phyloP scores from a whole-genome alignment of 1,140 invertebrate genomes.

The Temnothorax nylanderi region DNA sequence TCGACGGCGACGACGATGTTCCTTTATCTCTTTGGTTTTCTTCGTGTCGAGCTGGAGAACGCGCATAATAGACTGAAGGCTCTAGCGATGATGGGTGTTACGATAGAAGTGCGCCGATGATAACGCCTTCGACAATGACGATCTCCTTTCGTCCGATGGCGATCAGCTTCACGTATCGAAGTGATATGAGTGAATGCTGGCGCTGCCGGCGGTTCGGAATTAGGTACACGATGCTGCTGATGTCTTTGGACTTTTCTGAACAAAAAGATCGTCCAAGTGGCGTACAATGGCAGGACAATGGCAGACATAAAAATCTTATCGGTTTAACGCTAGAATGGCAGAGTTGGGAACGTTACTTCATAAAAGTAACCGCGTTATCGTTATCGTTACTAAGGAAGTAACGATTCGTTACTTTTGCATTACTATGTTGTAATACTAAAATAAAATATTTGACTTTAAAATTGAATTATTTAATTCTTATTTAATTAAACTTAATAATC shows the following conservation, averaged over 20 bases:
- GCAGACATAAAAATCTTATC: neutral
- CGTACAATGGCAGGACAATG: neutral
- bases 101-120: conserved; percentile 41
- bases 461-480: too few species aligned
- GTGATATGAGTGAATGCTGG: conserved; percentile 74
- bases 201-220: conserved; percentile 71
- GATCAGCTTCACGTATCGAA: conserved; percentile 59
- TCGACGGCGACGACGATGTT: conserved; percentile 56
- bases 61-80: conserved; percentile 37
- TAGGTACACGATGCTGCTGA: conserved; percentile 73
- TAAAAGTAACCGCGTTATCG: too few species aligned
- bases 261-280: conserved; percentile 37
- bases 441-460: too few species aligned
- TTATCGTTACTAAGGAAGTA: too few species aligned
- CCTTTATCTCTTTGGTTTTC: conserved; percentile 45
- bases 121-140: conserved; percentile 52
- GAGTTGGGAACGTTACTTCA: too few species aligned
- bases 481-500: too few species aligned
- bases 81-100: conserved; percentile 50
- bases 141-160: conserved; percentile 63
- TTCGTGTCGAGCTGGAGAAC: conserved; percentile 23
- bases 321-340: neutral
- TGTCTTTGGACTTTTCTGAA: conserved; percentile 70
- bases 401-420: too few species aligned
- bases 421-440: too few species aligned